phyloP scores from a whole-genome alignment of 2,888 invertebrate genomes.

The Lycophotia porphyrea region DNA sequence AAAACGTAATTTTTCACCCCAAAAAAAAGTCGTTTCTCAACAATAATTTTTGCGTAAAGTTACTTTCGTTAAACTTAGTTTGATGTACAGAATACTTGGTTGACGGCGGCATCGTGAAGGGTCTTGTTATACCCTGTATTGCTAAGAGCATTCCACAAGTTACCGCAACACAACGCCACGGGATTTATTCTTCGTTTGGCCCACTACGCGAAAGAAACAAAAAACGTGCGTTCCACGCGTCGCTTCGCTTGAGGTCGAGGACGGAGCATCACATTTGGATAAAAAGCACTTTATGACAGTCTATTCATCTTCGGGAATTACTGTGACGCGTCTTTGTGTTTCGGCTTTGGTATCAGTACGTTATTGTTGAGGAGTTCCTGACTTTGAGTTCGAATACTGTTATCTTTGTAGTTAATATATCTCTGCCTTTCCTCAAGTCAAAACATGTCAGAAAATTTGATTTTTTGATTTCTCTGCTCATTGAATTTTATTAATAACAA shows the following conservation, averaged over 20 bases:
- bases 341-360: slow-evolving; percentile 29
- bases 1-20: too few species aligned
- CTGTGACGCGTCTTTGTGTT: slow-evolving; percentile 57
- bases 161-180: neutral
- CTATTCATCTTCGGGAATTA: slow-evolving; percentile 62
- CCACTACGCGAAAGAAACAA: neutral
- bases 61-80: too few species aligned
- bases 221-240: neutral
- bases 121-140: too few species aligned
- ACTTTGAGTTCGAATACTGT: slow-evolving; percentile 9
- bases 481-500: neutral
- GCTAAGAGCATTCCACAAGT: neutral
- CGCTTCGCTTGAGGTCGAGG: neutral
- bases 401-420: slow-evolving; percentile 9
- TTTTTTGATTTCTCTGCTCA: neutral
- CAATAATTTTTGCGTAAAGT: too few species aligned
- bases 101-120: too few species aligned
- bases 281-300: slow-evolving; percentile 55
- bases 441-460: neutral
- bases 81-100: too few species aligned
- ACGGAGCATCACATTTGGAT: slow-evolving; percentile 38
- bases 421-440: neutral
- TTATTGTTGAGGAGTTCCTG: slow-evolving; percentile 35
- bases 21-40: too few species aligned
- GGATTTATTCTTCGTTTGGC: too few species aligned